Conservation (phyloP, 2,113 vertebrate species). For the Rhizomys pruinosus region DNA sequence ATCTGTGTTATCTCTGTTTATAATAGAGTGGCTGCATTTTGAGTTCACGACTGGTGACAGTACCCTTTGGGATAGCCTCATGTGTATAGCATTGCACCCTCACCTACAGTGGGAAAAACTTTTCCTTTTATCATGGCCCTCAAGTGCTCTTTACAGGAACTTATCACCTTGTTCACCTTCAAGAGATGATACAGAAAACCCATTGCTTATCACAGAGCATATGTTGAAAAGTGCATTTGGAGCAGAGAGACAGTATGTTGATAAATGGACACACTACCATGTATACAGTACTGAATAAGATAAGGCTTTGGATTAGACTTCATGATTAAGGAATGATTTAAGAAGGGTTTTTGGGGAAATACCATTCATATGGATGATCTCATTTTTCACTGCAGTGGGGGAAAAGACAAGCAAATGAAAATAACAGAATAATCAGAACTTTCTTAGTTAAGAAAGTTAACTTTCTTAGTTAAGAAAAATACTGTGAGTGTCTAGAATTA, state of each 20-base stretch:
- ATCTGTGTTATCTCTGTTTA: not conserved
- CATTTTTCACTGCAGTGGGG: not conserved
- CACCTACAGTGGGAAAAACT: rapidly evolving
- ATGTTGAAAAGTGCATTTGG: not conserved
- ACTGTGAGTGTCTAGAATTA: too few relatives aligned
- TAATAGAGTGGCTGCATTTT: not conserved
- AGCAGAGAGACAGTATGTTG: not conserved
- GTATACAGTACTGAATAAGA: not conserved
- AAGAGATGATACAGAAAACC: not conserved
- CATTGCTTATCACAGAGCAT: not conserved
- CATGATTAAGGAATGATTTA: not conserved
- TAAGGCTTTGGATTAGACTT: not conserved
- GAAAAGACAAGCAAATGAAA: conserved; percentile 12
- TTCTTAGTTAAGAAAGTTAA: too few relatives aligned
- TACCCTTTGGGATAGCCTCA: not conserved
- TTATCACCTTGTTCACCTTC: not conserved
- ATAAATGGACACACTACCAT: too few relatives aligned
- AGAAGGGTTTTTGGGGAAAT: not conserved
- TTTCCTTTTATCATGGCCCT: not conserved
- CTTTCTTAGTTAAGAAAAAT: too few relatives aligned
- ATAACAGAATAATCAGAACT: not conserved
- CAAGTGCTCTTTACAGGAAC: not conserved
- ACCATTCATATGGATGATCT: not conserved
- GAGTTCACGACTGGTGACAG: not conserved
- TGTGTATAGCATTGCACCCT: not conserved